These are phyloP conservation scores for Fissipunctia ypsillon DNA, from an alignment of 2,888 invertebrate genomes.

Conservation along the genomic window DNA sequence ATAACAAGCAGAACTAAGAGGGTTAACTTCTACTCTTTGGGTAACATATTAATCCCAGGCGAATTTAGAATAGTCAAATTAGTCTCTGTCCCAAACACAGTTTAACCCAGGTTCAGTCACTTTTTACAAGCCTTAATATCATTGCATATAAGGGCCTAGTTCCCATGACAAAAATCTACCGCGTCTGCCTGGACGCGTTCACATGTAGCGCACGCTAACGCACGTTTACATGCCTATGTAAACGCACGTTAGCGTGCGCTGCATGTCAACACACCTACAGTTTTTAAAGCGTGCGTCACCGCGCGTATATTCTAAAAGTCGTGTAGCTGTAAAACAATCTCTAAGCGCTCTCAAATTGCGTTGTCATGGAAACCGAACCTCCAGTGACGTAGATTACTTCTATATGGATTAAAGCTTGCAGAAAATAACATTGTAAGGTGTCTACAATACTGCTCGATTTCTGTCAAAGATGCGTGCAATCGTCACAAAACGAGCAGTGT, in stretches of 20 bases:
- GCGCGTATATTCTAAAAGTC: neutral
- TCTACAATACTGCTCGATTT: conserved; percentile 41
- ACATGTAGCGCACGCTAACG: too few species aligned
- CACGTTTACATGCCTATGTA: too few species aligned
- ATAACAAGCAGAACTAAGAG: conserved; percentile 22
- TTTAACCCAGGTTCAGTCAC: neutral
- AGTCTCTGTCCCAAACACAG: conserved; percentile 3
- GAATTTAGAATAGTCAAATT: conserved; percentile 1
- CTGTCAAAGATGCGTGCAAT: conserved; percentile 13
- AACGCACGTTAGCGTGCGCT: conserved; percentile 23
- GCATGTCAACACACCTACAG: conserved; percentile 8
- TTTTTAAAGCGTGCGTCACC: conserved; percentile 14
- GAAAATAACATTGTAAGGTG: neutral
- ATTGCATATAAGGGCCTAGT: neutral
- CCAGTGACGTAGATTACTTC: neutral
- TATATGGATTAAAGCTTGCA: conserved; percentile 17
- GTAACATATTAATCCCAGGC: conserved; percentile 37
- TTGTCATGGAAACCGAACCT: neutral
- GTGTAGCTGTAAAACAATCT: neutral
- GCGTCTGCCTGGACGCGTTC: too few species aligned
- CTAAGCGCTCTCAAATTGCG: neutral
- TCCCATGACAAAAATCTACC: neutral
- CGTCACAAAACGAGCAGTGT: conserved; percentile 37
- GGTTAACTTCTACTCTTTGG: conserved; percentile 29
- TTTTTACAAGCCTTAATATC: conserved; percentile 37